Base-by-base conservation (phyloP, 2,797 vertebrate species). In the Spondyliosoma cantharus region DNA sequence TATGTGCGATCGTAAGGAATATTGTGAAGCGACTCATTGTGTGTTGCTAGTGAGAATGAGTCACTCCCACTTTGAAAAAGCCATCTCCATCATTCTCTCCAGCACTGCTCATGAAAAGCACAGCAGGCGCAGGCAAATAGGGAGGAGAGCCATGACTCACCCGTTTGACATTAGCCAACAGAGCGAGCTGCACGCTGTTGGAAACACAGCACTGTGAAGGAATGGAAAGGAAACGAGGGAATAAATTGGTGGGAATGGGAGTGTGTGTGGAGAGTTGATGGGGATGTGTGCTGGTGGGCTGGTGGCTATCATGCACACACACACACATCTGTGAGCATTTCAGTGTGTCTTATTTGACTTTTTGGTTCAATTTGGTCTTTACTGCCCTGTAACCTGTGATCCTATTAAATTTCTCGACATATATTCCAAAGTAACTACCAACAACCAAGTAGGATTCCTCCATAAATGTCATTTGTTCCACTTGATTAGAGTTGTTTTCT, bases 141-240 rank as follows among this genome's bases (percentile, higher is more conserved):
- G 87, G 88, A 91, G 83, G 82, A 83, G 85, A 84, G 88, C 80
- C 69, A 74, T 92, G 91, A 94, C 90, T 93, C 91, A 91, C 82
- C 76, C 77, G 76, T 83, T 87, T 90, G 87, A 93, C 86, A 88
- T 88, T 86, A 85, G 63, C 81, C 87, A 89, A 64, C 82, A 60
- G 83, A 86, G 48, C 14, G 32, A 72, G 74, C 81, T 76, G 71
- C 71, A 68, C 73, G 77, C 74, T 77, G 70, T 76, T 87, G 85
- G 78, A 88, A 86, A 76, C 80, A 57, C 61, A 20, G 29, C 74
- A 71, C 80, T 86, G 78, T 77, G 80, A 85, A 85, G 50, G 71
- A 82, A 43, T 71, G 73, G 83, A 69, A 42, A 76, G 81, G 80
- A 86, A 88, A 87, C 63, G 16, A 62, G 71, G 71, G 78, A 59